A percentile compares a stretch with the other conserved stretches of the same genome.
Evolutionary conservation across 2,888 invertebrate species (phyloP).

Genomic region (Sympetrum striolatum): DNA sequence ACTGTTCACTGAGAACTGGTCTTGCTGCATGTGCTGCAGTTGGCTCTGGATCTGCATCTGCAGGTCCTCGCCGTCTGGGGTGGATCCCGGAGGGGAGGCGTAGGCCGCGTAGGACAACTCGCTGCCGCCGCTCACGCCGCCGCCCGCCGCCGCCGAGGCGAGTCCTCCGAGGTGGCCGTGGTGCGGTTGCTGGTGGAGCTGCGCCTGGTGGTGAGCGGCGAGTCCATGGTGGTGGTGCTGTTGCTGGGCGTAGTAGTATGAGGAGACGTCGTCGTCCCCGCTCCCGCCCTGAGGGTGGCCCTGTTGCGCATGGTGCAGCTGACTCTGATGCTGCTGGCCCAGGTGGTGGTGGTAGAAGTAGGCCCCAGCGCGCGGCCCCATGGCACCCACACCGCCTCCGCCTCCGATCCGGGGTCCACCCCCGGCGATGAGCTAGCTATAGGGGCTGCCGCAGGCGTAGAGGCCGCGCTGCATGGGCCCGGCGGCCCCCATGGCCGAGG

Average conservation of each 20-base stretch:
- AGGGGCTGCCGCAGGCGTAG: constrained; percentile 62
- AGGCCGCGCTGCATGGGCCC: constrained; percentile 63
- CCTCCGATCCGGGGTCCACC: constrained; percentile 60
- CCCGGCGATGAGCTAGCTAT: constrained; percentile 63
- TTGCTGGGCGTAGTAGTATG: constrained; percentile 6
- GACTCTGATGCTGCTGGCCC: constrained; percentile 14
- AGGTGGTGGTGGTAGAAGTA: constrained; percentile 29
- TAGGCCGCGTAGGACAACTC: constrained; percentile 10
- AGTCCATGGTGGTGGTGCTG: not conserved
- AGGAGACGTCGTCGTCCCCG: not conserved
- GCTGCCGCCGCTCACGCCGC: not conserved
- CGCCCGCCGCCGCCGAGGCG: not conserved
- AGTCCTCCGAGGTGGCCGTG: not conserved
- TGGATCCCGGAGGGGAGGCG: constrained; percentile 36
- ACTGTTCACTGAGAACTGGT: constrained; percentile 34
- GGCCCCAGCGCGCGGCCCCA: constrained; percentile 2
- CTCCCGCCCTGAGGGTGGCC: not conserved
- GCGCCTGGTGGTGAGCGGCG: not conserved
- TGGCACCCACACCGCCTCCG: constrained; percentile 56
- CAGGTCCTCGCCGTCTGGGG: constrained; percentile 38
- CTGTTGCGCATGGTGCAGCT: not conserved
- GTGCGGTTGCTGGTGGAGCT: constrained; percentile 3
- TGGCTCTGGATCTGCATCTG: constrained; percentile 41
- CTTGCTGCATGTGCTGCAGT: constrained; percentile 38
- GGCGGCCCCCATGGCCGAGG: constrained; percentile 62